Evolutionary conservation across 1,140 invertebrate species (phyloP), one percentile per base, ranked within the genome.

Genomic region (Tetramorium parvispinum): DNA sequence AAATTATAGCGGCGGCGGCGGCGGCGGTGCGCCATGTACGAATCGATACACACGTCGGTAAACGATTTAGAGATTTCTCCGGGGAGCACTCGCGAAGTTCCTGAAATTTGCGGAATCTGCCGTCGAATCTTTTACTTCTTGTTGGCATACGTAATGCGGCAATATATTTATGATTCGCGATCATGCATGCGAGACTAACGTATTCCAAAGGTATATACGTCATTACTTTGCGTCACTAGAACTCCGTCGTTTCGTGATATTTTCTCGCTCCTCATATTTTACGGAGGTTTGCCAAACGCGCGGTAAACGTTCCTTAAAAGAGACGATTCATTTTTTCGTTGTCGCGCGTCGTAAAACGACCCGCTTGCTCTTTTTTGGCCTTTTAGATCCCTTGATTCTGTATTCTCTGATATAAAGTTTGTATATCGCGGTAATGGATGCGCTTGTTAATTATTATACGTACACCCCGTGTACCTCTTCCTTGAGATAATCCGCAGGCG

Each of bases 51-150:
- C 53, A 18, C n/a, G 66, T 49, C 66, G 40, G 66, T 46, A 59
- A 82, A 73, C 53, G 53, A 83, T 73, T 73, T 57, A 43, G 40
- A 71, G 24, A 82, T 49, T 83, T 83, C 79, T 83, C 68, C 24
- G 18, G 51, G 79, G 27, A 73, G 24, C 16, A 16, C 32, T 70
- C 32, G 32, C 63, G 3, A 75, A 59, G 57, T 40, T 49, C 13
- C 2, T 46, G 24, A 59, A 59, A 82, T 59, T 57, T 73, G 21
- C 18, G 11, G 32, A 70, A 68, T 53, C 61, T 57, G 37, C 40
- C 21, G 10, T 16, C 8, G 21, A 32, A 46, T 2, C 37, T 24
- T 83, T 32, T 37, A 46, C n/a, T 21, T 53, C n/a, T n/a, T 43
- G 10, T 81, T 55, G 13, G 21, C 21, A n/a, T 46, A 66, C 21